Percentiles rank a stretch among this genome's conserved stretches.
These are phyloP conservation scores for Prenolepis imparis DNA, from an alignment of 2,888 invertebrate species.

Conservation along the genomic window DNA sequence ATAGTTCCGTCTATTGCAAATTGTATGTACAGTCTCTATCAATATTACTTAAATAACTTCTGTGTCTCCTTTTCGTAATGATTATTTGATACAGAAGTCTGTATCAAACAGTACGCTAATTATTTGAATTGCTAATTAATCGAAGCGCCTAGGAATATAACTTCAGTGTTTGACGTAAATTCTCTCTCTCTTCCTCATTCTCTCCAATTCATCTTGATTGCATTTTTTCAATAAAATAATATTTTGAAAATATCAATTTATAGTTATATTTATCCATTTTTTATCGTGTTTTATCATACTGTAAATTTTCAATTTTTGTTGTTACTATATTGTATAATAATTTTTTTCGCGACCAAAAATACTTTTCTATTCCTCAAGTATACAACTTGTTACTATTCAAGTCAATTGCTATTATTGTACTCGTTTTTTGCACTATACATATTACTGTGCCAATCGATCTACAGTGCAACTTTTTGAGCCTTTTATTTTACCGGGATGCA, in stretches of 20 bases:
- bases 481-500: neutral
- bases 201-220: neutral
- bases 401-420: neutral
- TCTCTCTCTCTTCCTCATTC: neutral
- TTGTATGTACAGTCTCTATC: neutral
- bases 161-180: neutral
- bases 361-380: neutral
- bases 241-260: neutral
- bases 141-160: neutral
- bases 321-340: neutral
- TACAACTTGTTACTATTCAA: neutral
- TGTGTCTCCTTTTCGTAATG: constrained; percentile 2
- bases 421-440: neutral
- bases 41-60: neutral
- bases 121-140: constrained; percentile 21
- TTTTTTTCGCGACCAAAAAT: neutral
- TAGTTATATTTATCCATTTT: neutral
- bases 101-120: neutral
- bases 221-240: neutral
- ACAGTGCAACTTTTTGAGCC: neutral
- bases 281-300: neutral
- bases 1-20: neutral
- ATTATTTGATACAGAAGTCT: neutral
- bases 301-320: neutral
- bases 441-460: neutral